Conservation (phyloP, 2,888 invertebrate genomes). For the Chymomyza fuscimana region DNA sequence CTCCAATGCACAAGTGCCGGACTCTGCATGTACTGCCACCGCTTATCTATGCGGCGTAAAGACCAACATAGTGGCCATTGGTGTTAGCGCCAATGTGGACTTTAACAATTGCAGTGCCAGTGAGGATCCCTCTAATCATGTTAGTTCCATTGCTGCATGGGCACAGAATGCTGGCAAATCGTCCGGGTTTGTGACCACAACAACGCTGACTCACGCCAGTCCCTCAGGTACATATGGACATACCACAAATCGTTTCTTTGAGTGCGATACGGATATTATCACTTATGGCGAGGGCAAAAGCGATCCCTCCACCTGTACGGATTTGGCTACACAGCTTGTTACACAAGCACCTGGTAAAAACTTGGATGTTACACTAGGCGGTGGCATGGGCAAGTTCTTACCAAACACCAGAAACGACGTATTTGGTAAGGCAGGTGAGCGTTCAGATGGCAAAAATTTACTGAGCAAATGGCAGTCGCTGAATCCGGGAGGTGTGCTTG, state of each 20-base stretch:
- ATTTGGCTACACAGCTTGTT: conserved; percentile 88
- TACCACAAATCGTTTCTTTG: conserved; percentile 86
- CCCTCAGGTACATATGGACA: conserved; percentile 85
- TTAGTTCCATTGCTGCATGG: conserved; percentile 85
- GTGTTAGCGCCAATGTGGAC: conserved; percentile 85
- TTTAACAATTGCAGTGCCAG: conserved; percentile 84
- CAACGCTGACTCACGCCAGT: conserved; percentile 88
- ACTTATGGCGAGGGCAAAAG: conserved; percentile 30
- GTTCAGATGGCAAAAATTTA: conserved; percentile 84
- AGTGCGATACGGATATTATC: conserved; percentile 83
- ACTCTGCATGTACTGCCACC: conserved; percentile 84
- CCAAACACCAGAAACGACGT: conserved; percentile 81
- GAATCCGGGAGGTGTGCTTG: conserved; percentile 81
- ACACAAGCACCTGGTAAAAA: conserved; percentile 84
- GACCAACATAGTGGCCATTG: conserved; percentile 84
- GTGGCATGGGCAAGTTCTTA: conserved; percentile 85
- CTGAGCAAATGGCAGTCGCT: conserved; percentile 84
- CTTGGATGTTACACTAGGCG: conserved; percentile 88
- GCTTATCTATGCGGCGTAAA: conserved; percentile 83
- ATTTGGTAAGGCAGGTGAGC: conserved; percentile 80
- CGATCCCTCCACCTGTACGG: conserved; percentile 81
- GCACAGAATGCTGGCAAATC: conserved; percentile 83
- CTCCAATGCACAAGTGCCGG: conserved; percentile 85
- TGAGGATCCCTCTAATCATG: conserved; percentile 82
- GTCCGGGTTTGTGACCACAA: conserved; percentile 86